Evolutionary conservation across 2,888 invertebrate genomes (phyloP), one percentile per base, ranked within the genome.

Genomic region (Chydorus sphaericus): DNA sequence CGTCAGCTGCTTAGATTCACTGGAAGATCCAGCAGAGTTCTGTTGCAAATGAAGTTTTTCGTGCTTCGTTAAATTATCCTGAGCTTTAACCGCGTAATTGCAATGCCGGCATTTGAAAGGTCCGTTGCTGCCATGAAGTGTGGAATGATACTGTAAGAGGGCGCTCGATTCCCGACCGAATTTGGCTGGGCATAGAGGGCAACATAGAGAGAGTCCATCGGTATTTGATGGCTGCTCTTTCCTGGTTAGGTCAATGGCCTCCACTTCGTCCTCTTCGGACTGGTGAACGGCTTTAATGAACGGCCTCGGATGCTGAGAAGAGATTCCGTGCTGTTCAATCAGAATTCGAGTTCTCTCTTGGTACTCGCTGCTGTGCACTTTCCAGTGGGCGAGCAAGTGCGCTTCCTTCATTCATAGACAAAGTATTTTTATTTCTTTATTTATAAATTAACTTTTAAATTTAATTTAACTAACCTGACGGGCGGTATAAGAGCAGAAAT

Each of bases 321-420:
- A 81, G 30, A 78, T 75, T 33, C 75, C 76, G 64, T 84, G 82
- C 80, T 7, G 84, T 83, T 66, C 55, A 50, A 55, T 18, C 55
- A 55, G 28, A 3, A 23, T 28, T 28, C 28, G n/a, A 44, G 65
- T 66, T 36, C 64, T 62, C 33, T 63, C 62, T 66, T 86, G 83
- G 68, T 89, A 88, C 64, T 85, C 83, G 48, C 78, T 77, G 1
- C 82, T 79, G 66, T 90, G 90, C 0, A 87, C 84, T 61, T 75
- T 75, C 20, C 75, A 73, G 67, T 90, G 90, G 0, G 80, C 75
- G 39, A 75, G 69, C 30, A 89, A 70, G 64, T 85, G 80, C 60
- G 82, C 80, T 48, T 62, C 58, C 61, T n/a, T n/a, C n/a, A n/a
- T n/a, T n/a, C n/a, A n/a, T n/a, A n/a, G n/a, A n/a, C n/a, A n/a